phyloP scores from a whole-genome alignment of 2,113 vertebrate species.

The Salvelinus alpinus region DNA sequence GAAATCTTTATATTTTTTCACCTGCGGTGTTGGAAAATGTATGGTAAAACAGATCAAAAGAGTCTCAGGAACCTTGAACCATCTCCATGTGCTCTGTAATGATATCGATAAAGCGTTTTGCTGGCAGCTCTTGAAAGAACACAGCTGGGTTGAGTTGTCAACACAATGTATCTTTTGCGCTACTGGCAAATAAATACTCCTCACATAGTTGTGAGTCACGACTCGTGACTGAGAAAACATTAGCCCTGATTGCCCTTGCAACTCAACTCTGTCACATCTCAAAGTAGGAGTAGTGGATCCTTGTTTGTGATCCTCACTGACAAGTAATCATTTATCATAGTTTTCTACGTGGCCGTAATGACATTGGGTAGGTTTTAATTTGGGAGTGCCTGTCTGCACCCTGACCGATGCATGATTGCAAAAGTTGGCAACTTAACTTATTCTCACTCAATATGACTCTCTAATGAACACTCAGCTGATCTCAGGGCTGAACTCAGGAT shows the following conservation, averaged over 20 bases:
- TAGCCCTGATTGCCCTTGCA: neutral
- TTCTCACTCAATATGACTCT: neutral
- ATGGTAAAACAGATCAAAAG: neutral
- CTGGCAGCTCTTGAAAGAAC: neutral
- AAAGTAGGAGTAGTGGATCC: too few relatives aligned
- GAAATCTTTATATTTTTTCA: neutral
- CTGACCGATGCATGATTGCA: neutral
- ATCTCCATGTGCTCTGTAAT: neutral
- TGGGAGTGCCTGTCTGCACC: neutral
- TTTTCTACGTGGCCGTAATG: neutral
- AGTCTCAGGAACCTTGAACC: neutral
- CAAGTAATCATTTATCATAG: neutral
- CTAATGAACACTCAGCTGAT: constrained; percentile 20
- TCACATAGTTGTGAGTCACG: too few relatives aligned
- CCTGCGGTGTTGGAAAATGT: neutral
- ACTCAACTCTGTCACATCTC: neutral
- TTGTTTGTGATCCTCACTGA: too few relatives aligned
- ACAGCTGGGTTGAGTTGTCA: too few relatives aligned
- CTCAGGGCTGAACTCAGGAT: neutral
- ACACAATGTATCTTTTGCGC: too few relatives aligned
- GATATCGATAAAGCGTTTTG: neutral
- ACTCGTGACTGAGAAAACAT: neutral
- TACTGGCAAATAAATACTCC: too few relatives aligned
- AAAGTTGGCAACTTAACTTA: neutral
- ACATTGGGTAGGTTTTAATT: neutral